phyloP scores from a whole-genome alignment of 2,113 vertebrate species.

The Vidua macroura region DNA sequence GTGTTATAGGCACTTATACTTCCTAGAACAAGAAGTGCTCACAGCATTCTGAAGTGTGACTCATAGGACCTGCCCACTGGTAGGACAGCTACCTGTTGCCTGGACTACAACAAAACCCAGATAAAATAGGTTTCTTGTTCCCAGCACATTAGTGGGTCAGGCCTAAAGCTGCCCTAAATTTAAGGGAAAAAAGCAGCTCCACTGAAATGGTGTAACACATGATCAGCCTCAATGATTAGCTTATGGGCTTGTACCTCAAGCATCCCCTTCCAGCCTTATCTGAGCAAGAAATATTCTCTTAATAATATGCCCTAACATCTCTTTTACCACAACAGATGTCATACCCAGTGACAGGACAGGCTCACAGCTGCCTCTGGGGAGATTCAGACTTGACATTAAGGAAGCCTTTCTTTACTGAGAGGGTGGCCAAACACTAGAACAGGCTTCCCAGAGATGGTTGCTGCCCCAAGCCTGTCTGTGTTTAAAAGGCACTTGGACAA shows the following conservation, averaged over 20 bases:
- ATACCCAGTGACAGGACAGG: not conserved
- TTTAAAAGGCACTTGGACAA: not conserved
- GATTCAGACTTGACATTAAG: not conserved
- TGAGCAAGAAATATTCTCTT: not conserved
- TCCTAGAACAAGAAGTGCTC: not conserved
- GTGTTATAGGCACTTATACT: not conserved
- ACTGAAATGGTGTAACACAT: not conserved
- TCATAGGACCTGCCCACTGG: not conserved
- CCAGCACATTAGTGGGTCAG: not conserved
- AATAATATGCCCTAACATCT: not conserved
- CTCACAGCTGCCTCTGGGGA: not conserved
- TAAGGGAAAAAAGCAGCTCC: not conserved
- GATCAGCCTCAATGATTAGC: accelerated
- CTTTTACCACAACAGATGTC: not conserved
- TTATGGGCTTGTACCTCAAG: not conserved
- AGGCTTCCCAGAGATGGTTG: not conserved
- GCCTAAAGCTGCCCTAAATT: not conserved
- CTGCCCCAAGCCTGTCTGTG: not conserved
- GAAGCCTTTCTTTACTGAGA: not conserved
- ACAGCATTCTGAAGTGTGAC: not conserved
- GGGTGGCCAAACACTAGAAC: not conserved
- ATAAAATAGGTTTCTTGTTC: not conserved
- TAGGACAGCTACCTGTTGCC: not conserved
- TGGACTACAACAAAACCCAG: not conserved
- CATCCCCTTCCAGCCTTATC: not conserved